Evolutionary conservation across 2,888 invertebrate species (phyloP).

Genomic region (Eurytoma californica): DNA sequence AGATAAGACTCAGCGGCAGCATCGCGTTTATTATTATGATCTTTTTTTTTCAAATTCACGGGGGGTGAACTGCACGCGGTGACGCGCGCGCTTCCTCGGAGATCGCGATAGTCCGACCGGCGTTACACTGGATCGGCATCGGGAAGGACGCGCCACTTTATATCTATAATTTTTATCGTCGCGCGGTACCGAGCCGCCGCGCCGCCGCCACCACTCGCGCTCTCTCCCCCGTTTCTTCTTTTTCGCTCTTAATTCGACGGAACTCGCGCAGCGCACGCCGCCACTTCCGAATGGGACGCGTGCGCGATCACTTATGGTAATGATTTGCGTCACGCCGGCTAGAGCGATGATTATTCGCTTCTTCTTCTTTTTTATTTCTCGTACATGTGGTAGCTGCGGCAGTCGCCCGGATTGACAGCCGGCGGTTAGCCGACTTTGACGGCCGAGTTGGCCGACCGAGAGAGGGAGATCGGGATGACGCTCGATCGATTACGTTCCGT

Average conservation of each 20-base stretch:
- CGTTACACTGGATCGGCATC: slow-evolving; percentile 51
- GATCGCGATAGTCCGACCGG: slow-evolving; percentile 49
- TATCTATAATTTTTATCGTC: slow-evolving; percentile 55
- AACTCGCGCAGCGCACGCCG: not conserved
- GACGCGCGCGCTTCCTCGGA: slow-evolving; percentile 29
- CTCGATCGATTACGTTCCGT: too few relatives aligned
- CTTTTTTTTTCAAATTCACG: not conserved
- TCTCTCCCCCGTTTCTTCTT: not conserved
- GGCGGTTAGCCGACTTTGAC: too few relatives aligned
- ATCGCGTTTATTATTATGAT: not conserved
- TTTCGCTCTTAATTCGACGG: slow-evolving; percentile 1
- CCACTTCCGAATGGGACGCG: not conserved
- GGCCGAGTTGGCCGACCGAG: too few relatives aligned
- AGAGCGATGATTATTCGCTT: not conserved
- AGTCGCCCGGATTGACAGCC: too few relatives aligned
- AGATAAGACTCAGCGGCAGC: not conserved
- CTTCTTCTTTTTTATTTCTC: not conserved
- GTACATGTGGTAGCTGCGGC: not conserved
- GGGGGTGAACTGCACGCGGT: not conserved
- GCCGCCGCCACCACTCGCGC: not conserved
- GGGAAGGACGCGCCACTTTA: slow-evolving; percentile 55
- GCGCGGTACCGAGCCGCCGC: too few relatives aligned
- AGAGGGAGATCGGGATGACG: too few relatives aligned
- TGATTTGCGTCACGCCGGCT: not conserved
- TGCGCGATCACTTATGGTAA: too few relatives aligned